Evolutionary conservation across 2,888 invertebrate species (phyloP).

Genomic region (Dromius quadrimaculatus): DNA sequence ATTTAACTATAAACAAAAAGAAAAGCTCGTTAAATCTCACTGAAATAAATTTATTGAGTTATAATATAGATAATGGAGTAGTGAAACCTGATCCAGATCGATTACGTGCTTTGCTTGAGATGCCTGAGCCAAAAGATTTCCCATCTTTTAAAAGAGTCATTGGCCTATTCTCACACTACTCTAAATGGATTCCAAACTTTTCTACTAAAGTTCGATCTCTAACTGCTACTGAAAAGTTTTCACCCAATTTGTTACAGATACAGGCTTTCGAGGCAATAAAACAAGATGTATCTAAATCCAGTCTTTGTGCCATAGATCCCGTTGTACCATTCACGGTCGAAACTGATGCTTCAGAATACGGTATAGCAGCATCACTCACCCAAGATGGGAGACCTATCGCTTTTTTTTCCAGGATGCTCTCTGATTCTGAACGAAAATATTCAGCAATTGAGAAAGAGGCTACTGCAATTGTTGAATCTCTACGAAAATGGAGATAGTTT

Average conservation of each 20-base stretch:
- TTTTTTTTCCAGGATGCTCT: conserved; percentile 51
- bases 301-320: too few species aligned
- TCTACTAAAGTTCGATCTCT: not conserved
- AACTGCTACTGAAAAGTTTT: not conserved
- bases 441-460: conserved; percentile 55
- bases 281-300: too few species aligned
- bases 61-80: too few species aligned
- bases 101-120: not conserved
- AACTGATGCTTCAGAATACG: conserved; percentile 9
- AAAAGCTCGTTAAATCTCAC: too few species aligned
- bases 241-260: not conserved
- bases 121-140: not conserved
- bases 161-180: not conserved
- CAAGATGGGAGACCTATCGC: conserved; percentile 9
- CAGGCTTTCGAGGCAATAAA: not conserved
- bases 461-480: conserved; percentile 53
- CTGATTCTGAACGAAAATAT: conserved; percentile 49
- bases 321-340: conserved; percentile 1
- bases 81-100: not conserved
- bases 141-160: not conserved
- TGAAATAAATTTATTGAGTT: too few species aligned
- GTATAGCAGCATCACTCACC: not conserved
- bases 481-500: conserved; percentile 54
- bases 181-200: not conserved
- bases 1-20: too few species aligned